These are phyloP conservation scores for Ophiodon elongatus DNA, from an alignment of 2,113 vertebrate species.

Conservation along the genomic window DNA sequence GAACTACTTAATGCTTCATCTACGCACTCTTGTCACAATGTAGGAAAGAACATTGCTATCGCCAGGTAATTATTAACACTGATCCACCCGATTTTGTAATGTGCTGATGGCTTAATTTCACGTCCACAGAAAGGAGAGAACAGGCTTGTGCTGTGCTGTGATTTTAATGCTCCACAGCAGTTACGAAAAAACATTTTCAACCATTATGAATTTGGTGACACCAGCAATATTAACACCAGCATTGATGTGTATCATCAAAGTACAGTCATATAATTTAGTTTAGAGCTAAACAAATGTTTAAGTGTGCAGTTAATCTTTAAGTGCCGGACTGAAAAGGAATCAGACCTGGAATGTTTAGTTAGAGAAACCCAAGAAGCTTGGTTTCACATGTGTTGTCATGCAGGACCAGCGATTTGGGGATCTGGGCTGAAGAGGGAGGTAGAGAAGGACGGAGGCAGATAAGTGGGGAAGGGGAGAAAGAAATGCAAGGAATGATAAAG, in stretches of 20 bases:
- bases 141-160: not conserved
- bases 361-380: constrained; percentile 40
- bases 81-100: not conserved
- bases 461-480: not conserved
- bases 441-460: constrained; percentile 6
- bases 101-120: not conserved
- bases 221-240: not conserved
- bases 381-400: constrained; percentile 21
- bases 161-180: not conserved
- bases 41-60: not conserved
- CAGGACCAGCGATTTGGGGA: constrained; percentile 5
- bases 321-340: constrained; percentile 20
- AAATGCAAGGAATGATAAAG: not conserved
- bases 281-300: not conserved
- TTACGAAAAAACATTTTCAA: not conserved
- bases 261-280: not conserved
- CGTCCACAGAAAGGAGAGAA: not conserved
- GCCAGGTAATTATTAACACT: not conserved
- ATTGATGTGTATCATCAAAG: not conserved
- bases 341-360: constrained; percentile 26
- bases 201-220: not conserved
- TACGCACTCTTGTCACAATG: not conserved
- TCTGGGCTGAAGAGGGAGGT: constrained; percentile 30
- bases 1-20: not conserved
- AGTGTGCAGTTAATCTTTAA: constrained; percentile 9